Conservation (phyloP, 2,113 vertebrate species). For the Halichoeres trimaculatus region DNA sequence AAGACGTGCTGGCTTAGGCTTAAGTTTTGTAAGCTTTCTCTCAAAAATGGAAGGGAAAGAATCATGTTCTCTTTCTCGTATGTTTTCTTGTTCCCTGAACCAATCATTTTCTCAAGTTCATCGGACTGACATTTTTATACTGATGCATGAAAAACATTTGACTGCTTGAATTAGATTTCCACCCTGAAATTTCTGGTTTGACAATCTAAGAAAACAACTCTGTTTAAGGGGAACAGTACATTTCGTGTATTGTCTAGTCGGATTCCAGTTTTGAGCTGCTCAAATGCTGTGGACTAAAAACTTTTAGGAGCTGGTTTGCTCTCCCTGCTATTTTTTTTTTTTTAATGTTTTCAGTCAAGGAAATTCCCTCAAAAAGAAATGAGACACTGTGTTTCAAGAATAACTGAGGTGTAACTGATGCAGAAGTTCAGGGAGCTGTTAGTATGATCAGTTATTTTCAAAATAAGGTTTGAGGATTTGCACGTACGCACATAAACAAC, state of each 20-base stretch:
- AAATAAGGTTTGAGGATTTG: neutral
- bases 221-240: constrained; percentile 3
- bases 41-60: constrained; percentile 16
- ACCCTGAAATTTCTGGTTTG: constrained; percentile 18
- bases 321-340: neutral
- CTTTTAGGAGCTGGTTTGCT: neutral
- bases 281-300: constrained; percentile 7
- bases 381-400: constrained; percentile 52
- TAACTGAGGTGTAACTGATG: constrained; percentile 33
- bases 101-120: constrained; percentile 29
- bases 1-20: constrained; percentile 1
- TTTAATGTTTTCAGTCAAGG: neutral
- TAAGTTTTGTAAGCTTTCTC: constrained; percentile 11
- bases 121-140: constrained; percentile 19
- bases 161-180: constrained; percentile 4
- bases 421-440: constrained; percentile 50
- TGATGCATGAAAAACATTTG: constrained; percentile 15
- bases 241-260: neutral
- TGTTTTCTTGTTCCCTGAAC: constrained; percentile 16
- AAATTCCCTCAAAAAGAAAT: constrained; percentile 41
- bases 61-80: constrained; percentile 12
- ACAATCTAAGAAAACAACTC: constrained; percentile 18
- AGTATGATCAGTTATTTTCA: constrained; percentile 39
- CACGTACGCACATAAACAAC: constrained; percentile 5
- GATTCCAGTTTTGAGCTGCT: neutral